These are phyloP conservation scores for Lepidonotus clava DNA, from an alignment of 2,888 invertebrate genomes.

Conservation along the genomic window DNA sequence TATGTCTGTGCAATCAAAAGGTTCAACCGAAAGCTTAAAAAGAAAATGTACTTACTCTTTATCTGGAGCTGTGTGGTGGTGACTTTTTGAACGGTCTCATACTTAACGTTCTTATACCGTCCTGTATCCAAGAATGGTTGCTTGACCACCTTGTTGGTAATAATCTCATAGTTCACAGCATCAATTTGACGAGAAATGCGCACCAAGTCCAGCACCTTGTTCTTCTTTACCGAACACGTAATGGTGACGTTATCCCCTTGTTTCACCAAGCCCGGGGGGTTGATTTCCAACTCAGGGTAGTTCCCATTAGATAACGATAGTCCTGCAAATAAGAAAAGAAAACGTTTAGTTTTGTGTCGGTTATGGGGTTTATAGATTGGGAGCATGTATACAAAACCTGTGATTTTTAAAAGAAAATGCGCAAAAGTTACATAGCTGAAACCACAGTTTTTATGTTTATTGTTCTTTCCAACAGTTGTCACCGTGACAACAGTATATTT, in stretches of 20 bases:
- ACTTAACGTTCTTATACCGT: not conserved
- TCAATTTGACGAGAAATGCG: constrained; percentile 29
- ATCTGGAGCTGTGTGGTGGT: not conserved
- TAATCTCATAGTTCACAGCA: constrained; percentile 18
- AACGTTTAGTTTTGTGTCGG: not conserved
- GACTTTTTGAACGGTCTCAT: not conserved
- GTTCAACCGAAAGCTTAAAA: too few relatives aligned
- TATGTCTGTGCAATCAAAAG: too few relatives aligned
- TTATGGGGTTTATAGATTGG: not conserved
- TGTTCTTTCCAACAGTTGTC: too few relatives aligned
- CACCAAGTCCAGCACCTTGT: constrained; percentile 28
- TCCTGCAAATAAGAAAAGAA: not conserved
- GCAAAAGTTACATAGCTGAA: too few relatives aligned
- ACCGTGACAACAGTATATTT: too few relatives aligned
- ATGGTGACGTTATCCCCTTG: constrained; percentile 46
- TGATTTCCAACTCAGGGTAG: constrained; percentile 4
- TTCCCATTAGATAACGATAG: not conserved
- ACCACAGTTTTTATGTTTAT: too few relatives aligned
- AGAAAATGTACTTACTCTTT: constrained; percentile 36
- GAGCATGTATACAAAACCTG: too few relatives aligned
- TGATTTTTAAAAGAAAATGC: too few relatives aligned
- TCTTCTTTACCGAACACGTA: constrained; percentile 4
- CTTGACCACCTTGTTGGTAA: constrained; percentile 7
- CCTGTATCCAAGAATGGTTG: constrained; percentile 2
- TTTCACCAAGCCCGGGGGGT: constrained; percentile 15